Conservation (phyloP, 2,888 invertebrate species). For the Drosophila subquinaria region DNA sequence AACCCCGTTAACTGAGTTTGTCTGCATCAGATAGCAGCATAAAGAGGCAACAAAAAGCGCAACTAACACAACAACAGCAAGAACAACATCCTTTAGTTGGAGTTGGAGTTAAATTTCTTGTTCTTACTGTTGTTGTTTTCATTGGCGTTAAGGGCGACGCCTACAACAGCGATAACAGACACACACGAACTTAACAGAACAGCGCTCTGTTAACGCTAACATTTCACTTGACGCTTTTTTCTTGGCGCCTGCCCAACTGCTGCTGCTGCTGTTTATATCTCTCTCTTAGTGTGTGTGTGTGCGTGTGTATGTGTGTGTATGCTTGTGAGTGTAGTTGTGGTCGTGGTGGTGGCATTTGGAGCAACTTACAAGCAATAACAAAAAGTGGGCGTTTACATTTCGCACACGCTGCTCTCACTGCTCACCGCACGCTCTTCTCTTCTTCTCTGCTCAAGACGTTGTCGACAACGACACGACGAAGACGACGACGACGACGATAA, state of each 20-base stretch:
- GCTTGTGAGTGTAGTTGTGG: slow-evolving; percentile 15
- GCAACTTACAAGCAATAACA: slow-evolving; percentile 61
- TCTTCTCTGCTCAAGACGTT: slow-evolving; percentile 58
- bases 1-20: slow-evolving; percentile 51
- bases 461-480: slow-evolving; percentile 30
- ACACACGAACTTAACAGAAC: slow-evolving; percentile 49
- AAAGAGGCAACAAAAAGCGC: slow-evolving; percentile 46
- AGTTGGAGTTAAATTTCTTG: slow-evolving; percentile 1
- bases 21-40: slow-evolving; percentile 71
- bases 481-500: slow-evolving; percentile 32
- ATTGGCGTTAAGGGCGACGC: slow-evolving; percentile 55
- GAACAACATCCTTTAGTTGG: slow-evolving; percentile 9
- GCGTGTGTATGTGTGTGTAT: slow-evolving; percentile 21
- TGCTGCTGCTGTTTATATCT: slow-evolving; percentile 21
- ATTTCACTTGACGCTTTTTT: slow-evolving; percentile 47
- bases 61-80: slow-evolving; percentile 27
- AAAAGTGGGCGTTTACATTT: slow-evolving; percentile 78
- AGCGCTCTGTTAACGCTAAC: slow-evolving; percentile 52
- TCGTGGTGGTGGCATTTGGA: slow-evolving; percentile 51
- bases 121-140: slow-evolving; percentile 1
- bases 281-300: background rate
- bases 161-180: slow-evolving; percentile 47
- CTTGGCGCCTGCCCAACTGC: slow-evolving; percentile 55
- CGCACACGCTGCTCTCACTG: slow-evolving; percentile 54
- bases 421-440: slow-evolving; percentile 55